Evolutionary conservation across 2,113 vertebrate species (phyloP).

Genomic region (Chiloscyllium plagiosum): DNA sequence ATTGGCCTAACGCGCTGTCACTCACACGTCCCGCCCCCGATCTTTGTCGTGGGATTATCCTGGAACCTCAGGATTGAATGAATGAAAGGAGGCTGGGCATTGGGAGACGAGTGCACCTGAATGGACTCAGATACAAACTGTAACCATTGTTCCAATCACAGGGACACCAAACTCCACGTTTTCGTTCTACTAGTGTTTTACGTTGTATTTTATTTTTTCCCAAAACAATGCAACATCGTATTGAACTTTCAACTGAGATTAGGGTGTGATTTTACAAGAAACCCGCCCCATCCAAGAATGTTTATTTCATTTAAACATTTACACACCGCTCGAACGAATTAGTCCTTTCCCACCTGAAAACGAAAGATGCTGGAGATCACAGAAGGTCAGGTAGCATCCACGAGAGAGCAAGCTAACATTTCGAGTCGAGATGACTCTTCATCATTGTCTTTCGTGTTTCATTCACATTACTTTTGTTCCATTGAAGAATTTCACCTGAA

Average conservation of each 20-base stretch:
- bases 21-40: neutral
- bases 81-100: neutral
- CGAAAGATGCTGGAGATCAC: too few species aligned
- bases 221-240: neutral
- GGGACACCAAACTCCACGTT: neutral
- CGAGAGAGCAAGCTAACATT: too few species aligned
- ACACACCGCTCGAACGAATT: neutral
- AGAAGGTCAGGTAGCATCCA: too few species aligned
- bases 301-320: neutral
- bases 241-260: neutral
- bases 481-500: neutral
- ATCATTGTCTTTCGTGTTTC: neutral
- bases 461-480: neutral
- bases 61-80: neutral
- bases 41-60: neutral
- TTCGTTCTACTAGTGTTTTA: neutral
- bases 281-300: neutral
- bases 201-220: too few species aligned
- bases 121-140: neutral
- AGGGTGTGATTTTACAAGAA: neutral
- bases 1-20: neutral
- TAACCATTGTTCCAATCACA: neutral
- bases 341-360: neutral
- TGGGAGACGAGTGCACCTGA: neutral
- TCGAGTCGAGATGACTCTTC: too few species aligned